Evolutionary conservation across 2,888 invertebrate genomes (phyloP).

Genomic region (Choreutis nemorana): DNA sequence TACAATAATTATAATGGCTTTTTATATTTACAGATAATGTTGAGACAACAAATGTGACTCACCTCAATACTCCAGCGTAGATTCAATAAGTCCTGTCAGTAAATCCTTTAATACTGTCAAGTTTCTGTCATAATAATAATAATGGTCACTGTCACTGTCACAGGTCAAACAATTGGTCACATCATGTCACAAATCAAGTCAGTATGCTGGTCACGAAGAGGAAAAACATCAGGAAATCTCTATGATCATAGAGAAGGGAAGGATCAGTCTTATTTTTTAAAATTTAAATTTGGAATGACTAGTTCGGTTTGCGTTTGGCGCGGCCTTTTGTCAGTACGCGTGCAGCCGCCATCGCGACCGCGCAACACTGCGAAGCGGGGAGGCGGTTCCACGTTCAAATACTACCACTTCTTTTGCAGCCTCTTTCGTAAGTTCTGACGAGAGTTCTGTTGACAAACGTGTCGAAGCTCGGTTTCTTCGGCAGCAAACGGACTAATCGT

Average conservation of each 20-base stretch:
- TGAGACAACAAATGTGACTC: too few relatives aligned
- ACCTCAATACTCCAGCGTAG: conserved; percentile 12
- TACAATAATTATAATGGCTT: too few relatives aligned
- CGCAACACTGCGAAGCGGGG: conserved; percentile 37
- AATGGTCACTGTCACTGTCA: conserved; percentile 10
- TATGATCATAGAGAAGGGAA: too few relatives aligned
- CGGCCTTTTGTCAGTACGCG: conserved; percentile 26
- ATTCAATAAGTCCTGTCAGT: conserved; percentile 14
- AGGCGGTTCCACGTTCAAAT: conserved; percentile 30
- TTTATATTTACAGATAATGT: too few relatives aligned
- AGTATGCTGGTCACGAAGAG: too few relatives aligned
- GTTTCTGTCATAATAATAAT: conserved; percentile 19
- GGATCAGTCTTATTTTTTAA: conserved; percentile 20
- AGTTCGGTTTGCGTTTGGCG: conserved; percentile 30
- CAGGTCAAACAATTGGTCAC: conserved; percentile 11
- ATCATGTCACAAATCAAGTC: conserved; percentile 14
- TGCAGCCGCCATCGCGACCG: conserved; percentile 40
- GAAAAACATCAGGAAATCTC: too few relatives aligned
- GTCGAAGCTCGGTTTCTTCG: conserved; percentile 1
- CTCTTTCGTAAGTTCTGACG: conserved; percentile 13
- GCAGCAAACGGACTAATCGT: conserved; percentile 1
- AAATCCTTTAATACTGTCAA: conserved; percentile 24
- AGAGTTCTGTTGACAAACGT: conserved; percentile 14
- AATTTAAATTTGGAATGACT: conserved; percentile 32
- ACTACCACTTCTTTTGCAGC: conserved; percentile 42